These are phyloP conservation scores for Anoplolepis gracilipes DNA, from an alignment of 1,140 invertebrate species.

Conservation along the genomic window DNA sequence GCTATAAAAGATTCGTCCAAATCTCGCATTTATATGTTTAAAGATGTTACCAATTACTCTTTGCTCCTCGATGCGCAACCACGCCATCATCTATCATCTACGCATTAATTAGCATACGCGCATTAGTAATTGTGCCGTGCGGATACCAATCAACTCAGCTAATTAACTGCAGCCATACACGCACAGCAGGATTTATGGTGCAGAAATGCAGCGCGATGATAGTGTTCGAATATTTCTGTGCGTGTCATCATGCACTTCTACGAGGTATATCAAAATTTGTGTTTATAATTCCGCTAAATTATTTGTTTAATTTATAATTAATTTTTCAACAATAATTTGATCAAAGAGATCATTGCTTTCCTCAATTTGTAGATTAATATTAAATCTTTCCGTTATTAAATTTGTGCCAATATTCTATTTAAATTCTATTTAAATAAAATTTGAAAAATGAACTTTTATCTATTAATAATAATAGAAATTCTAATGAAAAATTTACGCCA, in stretches of 20 bases:
- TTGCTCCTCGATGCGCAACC: conserved; percentile 5
- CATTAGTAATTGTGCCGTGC: conserved; percentile 55
- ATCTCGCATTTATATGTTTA: conserved; percentile 23
- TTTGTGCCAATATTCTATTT: neutral
- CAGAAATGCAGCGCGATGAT: conserved; percentile 41
- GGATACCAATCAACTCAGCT: conserved; percentile 59
- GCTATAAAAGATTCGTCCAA: neutral
- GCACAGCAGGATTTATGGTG: conserved; percentile 43
- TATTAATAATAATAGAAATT: neutral
- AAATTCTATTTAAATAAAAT: neutral
- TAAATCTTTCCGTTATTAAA: neutral
- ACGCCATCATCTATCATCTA: conserved; percentile 56
- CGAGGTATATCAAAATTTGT: neutral
- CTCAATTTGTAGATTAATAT: neutral
- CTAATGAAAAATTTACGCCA: neutral
- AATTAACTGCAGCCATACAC: conserved; percentile 58
- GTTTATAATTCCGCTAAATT: neutral
- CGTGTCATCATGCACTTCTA: conserved; percentile 12
- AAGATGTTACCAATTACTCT: conserved; percentile 42
- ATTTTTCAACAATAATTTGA: neutral
- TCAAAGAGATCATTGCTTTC: neutral
- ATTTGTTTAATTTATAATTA: neutral
- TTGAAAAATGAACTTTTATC: neutral
- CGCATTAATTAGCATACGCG: conserved; percentile 59
- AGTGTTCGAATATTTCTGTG: neutral